Conservation (phyloP, 1,140 invertebrate genomes). For the Bicyclus anynana region DNA sequence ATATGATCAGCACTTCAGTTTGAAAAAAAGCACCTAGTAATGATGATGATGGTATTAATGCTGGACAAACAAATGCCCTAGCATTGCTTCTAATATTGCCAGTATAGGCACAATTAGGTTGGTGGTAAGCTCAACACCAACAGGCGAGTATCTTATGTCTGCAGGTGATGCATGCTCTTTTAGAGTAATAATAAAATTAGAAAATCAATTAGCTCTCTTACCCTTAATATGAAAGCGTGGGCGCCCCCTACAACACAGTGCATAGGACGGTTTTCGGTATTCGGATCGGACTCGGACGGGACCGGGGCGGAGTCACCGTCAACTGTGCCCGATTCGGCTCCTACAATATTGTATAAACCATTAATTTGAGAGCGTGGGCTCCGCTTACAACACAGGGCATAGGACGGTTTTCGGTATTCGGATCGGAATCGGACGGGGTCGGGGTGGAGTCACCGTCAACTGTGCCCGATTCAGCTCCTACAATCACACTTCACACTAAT, state of each 20-base stretch:
- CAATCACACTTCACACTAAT: too few species aligned
- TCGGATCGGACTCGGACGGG: constrained; percentile 8
- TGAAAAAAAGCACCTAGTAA: too few species aligned
- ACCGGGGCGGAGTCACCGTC: constrained; percentile 21
- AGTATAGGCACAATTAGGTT: too few species aligned
- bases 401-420: constrained; percentile 5
- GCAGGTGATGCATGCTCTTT: too few species aligned
- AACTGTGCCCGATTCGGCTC: constrained; percentile 22
- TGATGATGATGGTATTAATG: too few species aligned
- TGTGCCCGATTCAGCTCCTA: constrained; percentile 25
- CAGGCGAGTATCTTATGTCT: too few species aligned
- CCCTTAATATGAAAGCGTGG: constrained; percentile 59
- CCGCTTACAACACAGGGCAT: constrained; percentile 53
- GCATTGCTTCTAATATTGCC: too few species aligned
- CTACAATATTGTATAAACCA: constrained; percentile 44
- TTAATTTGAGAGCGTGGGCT: constrained; percentile 57
- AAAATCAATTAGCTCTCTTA: constrained; percentile 13
- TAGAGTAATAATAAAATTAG: too few species aligned
- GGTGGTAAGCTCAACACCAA: too few species aligned
- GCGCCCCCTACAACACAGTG: constrained; percentile 57
- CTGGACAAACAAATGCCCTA: too few species aligned
- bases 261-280: constrained; percentile 12
- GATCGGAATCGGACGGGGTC: constrained; percentile 6
- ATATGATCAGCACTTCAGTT: too few species aligned
- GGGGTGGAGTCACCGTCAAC: constrained; percentile 22